phyloP scores from a whole-genome alignment of 2,797 vertebrate species.

The Siniperca undulata region DNA sequence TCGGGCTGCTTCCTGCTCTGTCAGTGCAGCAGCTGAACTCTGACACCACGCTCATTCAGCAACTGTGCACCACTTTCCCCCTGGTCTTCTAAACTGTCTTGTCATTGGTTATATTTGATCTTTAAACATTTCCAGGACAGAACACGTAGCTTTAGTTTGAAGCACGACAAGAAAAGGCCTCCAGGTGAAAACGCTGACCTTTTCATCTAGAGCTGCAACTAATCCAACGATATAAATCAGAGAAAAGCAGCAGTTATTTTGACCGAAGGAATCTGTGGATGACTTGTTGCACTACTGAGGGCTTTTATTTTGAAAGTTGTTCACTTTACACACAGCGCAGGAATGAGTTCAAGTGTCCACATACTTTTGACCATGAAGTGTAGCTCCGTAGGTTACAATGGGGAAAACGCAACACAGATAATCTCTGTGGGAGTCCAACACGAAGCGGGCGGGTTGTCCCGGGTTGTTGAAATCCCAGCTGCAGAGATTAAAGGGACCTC shows the following conservation, averaged over 20 bases:
- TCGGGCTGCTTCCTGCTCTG: neutral
- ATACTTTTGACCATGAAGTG: neutral
- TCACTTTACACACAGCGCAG: neutral
- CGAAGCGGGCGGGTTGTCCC: too few species aligned
- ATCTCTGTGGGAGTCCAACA: too few species aligned
- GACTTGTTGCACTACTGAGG: neutral
- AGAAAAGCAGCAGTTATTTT: neutral
- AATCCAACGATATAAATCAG: too few species aligned
- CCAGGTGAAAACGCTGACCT: neutral
- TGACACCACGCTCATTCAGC: neutral
- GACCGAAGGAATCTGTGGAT: slow-evolving; percentile 17
- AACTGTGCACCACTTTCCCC: neutral
- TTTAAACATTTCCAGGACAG: too few species aligned
- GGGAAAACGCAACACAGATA: too few species aligned
- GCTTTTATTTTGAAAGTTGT: slow-evolving; percentile 22
- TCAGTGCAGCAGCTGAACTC: slow-evolving; percentile 3
- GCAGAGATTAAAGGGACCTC: too few species aligned
- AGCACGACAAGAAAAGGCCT: neutral
- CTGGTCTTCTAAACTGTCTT: too few species aligned
- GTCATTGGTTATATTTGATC: neutral
- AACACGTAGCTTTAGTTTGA: too few species aligned
- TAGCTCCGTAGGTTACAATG: neutral
- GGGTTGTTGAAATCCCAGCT: too few species aligned
- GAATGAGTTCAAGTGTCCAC: neutral
- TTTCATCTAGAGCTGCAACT: neutral